Conservation (phyloP, 2,888 invertebrate species). For the Branchellion lobata region DNA sequence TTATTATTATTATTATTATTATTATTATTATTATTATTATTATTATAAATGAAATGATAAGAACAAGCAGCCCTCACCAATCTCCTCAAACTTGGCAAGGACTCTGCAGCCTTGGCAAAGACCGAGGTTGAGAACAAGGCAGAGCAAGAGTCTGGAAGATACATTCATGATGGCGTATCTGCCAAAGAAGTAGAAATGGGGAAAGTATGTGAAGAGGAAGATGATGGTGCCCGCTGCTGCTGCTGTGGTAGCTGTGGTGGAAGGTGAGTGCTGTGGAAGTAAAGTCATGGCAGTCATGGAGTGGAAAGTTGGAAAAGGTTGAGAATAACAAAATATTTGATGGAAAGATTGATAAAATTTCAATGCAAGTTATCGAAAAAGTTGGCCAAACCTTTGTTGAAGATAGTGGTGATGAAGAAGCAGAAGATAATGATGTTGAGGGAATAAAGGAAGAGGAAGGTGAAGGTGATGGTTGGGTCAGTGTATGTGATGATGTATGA, state of each 20-base stretch:
- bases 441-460: constrained; percentile 73
- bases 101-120: constrained; percentile 78
- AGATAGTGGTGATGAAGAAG: constrained; percentile 76
- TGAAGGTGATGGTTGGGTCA: constrained; percentile 69
- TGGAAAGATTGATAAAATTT: background rate
- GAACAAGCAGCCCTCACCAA: constrained; percentile 61
- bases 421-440: constrained; percentile 73
- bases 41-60: too few species aligned
- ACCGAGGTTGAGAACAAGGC: constrained; percentile 73
- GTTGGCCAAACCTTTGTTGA: constrained; percentile 69
- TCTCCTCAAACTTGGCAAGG: constrained; percentile 72
- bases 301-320: too few species aligned
- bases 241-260: constrained; percentile 72
- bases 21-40: too few species aligned
- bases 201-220: constrained; percentile 74
- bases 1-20: too few species aligned
- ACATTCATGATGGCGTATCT: constrained; percentile 68
- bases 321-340: background rate
- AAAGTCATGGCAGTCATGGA: too few species aligned
- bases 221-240: constrained; percentile 73
- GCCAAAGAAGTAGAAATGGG: constrained; percentile 70
- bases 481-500: constrained; percentile 70
- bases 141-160: constrained; percentile 67
- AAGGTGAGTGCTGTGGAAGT: too few species aligned
- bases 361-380: background rate